Percentiles rank a stretch among this genome's conserved stretches.
These are phyloP conservation scores for Clamator glandarius DNA, from an alignment of 2,797 vertebrate species.

Conservation along the genomic window DNA sequence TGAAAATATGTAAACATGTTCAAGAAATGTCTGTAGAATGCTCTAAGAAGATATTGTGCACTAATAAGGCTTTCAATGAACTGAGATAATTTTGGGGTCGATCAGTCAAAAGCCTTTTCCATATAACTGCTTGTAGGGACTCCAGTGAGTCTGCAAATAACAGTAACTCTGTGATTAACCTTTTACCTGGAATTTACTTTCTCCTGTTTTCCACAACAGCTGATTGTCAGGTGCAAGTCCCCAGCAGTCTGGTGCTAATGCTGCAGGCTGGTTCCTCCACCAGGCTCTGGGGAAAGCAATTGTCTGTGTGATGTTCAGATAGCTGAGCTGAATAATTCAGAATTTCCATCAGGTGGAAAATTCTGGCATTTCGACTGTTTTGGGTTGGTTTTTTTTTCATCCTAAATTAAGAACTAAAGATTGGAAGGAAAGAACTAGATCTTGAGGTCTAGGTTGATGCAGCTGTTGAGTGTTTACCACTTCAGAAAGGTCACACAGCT, in stretches of 20 bases:
- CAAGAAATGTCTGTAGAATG: not conserved
- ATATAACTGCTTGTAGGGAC: accelerated
- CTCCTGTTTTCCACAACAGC: not conserved
- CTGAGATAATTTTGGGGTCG: not conserved
- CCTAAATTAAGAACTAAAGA: not conserved
- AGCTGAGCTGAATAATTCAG: not conserved
- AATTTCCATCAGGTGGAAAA: not conserved
- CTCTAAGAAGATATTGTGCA: not conserved
- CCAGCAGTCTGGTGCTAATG: not conserved
- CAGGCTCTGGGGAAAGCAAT: not conserved
- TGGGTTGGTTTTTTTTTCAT: not conserved
- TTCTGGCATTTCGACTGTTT: not conserved
- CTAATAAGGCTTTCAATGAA: not conserved
- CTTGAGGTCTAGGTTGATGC: not conserved
- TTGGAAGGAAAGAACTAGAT: not conserved
- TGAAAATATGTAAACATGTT: accelerated
- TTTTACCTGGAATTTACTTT: not conserved
- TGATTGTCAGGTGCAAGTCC: not conserved
- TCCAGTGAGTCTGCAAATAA: not conserved
- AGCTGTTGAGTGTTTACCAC: accelerated
- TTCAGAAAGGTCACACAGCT: not conserved
- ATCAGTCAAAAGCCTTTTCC: not conserved
- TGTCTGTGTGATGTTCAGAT: accelerated
- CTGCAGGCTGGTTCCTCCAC: not conserved
- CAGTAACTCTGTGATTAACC: not conserved